phyloP scores from a whole-genome alignment of 2,797 vertebrate species.

The Prunella strophiata region DNA sequence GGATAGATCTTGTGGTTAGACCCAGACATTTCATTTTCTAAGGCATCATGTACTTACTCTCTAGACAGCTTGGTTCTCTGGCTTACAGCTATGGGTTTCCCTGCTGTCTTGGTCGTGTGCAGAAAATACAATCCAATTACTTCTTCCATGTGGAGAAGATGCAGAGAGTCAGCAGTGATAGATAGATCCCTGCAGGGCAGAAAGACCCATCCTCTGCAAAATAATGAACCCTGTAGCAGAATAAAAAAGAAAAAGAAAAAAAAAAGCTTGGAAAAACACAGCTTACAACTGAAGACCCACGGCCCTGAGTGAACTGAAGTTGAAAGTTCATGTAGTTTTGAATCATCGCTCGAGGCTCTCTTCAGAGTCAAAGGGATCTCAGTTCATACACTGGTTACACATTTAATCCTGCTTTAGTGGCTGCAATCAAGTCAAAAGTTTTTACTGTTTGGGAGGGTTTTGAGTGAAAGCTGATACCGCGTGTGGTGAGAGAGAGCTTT shows the following conservation, averaged over 20 bases:
- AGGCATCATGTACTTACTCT: neutral
- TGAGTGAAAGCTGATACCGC: neutral
- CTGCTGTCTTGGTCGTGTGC: neutral
- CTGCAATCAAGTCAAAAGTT: constrained; percentile 36
- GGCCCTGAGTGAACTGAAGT: neutral
- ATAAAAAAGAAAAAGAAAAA: neutral
- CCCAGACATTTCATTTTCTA: neutral
- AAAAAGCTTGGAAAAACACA: neutral
- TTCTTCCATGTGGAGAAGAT: constrained; percentile 48
- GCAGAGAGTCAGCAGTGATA: constrained; percentile 29
- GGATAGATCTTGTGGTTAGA: neutral
- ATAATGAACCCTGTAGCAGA: constrained; percentile 22
- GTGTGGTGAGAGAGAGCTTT: neutral
- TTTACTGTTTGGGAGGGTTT: constrained; percentile 57
- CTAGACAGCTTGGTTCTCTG: neutral
- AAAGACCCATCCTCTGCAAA: constrained; percentile 40
- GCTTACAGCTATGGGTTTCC: neutral
- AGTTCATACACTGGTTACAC: neutral
- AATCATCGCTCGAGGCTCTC: constrained; percentile 27
- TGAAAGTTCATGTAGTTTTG: constrained; percentile 23
- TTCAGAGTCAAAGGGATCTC: constrained; percentile 22
- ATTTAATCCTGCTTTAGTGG: neutral
- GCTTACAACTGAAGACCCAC: neutral
- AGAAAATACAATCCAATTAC: constrained; percentile 54
- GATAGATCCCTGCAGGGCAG: constrained; percentile 34